Evolutionary conservation across 2,113 vertebrate genomes (phyloP), one percentile per base, ranked within the genome.

Genomic region (Osmerus eperlanus): DNA sequence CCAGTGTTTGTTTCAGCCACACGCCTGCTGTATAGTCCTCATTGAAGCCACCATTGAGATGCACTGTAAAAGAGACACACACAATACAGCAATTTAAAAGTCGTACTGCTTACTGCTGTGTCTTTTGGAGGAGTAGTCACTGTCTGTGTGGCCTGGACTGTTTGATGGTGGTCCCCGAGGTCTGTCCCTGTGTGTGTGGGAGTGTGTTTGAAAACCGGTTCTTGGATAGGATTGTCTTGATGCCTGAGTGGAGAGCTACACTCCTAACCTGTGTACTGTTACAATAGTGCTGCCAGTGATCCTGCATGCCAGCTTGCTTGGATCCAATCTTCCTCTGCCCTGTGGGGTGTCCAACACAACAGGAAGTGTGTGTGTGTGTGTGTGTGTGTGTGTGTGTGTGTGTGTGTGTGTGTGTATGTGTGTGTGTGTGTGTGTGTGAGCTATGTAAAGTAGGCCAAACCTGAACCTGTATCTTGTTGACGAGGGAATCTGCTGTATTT

Each of bases 1-100:
- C 69, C 72, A 63, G 69, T 60, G 29, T 66, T 75, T 66, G 62
- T 70, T 64, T 14, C 19, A 64, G 67, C 36, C 73, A 59, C 69
- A 41, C 41, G 41, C 67, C 41, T 77, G 60, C 23, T 62, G 25
- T 28, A 18, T 28, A 56, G 52, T 71, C 56, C 41, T n/a, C 41
- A 28, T 14, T 61, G 56, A 62, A 55, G 19, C 4, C n/a, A 68
- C 55, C 70, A 54, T 73, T 71, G 29, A 67, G 14, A 72, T 25
- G 41, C 65, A 54, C 55, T 60, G 66, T 3, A 1, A 32, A 72
- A 52, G 70, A 68, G 69, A 60, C 59, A 65, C 61, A 28, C 59
- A 53, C 51, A 21, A 61, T 8, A 19, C 70, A 75, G 32, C 58
- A 2, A 51, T 75, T 78, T 56, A 51, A 19, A 41, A 47, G 58